Percentiles rank a stretch among this genome's conserved stretches.
Evolutionary conservation across 2,888 invertebrate genomes (phyloP).

Genomic region (Hyles lineata): DNA sequence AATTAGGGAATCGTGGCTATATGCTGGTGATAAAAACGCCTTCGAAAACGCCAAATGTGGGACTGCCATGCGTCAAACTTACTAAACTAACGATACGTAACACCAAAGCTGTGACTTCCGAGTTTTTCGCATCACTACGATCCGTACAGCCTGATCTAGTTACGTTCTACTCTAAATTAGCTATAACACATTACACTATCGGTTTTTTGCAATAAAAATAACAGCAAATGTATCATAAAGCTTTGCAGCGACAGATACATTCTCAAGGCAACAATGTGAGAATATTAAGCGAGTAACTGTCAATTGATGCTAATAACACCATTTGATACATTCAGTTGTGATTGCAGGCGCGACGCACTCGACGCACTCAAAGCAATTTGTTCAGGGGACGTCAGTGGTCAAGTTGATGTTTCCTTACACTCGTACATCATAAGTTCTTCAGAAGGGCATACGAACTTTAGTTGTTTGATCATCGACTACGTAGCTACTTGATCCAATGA

Average conservation of each 20-base stretch:
- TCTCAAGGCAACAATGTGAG: slow-evolving; percentile 7
- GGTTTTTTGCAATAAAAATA: too few relatives aligned
- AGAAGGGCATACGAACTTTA: not conserved
- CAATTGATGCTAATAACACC: slow-evolving; percentile 9
- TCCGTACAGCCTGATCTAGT: too few relatives aligned
- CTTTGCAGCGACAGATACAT: not conserved
- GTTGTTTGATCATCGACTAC: not conserved
- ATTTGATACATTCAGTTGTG: not conserved
- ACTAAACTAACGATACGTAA: too few relatives aligned
- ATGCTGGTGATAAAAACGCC: too few relatives aligned
- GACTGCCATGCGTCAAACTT: too few relatives aligned
- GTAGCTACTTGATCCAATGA: not conserved
- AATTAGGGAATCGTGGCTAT: too few relatives aligned
- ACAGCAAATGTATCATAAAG: too few relatives aligned
- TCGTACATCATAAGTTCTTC: not conserved
- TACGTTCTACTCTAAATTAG: too few relatives aligned
- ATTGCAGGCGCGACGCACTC: not conserved
- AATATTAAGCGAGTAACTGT: slow-evolving; percentile 13
- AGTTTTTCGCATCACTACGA: too few relatives aligned
- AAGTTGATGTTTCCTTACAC: not conserved
- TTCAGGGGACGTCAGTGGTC: not conserved
- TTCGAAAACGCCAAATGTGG: too few relatives aligned
- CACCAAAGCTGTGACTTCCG: too few relatives aligned
- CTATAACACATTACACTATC: too few relatives aligned
- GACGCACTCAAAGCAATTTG: not conserved